Base-by-base conservation (phyloP, 2,888 invertebrate species). In the Cryptus armator region DNA sequence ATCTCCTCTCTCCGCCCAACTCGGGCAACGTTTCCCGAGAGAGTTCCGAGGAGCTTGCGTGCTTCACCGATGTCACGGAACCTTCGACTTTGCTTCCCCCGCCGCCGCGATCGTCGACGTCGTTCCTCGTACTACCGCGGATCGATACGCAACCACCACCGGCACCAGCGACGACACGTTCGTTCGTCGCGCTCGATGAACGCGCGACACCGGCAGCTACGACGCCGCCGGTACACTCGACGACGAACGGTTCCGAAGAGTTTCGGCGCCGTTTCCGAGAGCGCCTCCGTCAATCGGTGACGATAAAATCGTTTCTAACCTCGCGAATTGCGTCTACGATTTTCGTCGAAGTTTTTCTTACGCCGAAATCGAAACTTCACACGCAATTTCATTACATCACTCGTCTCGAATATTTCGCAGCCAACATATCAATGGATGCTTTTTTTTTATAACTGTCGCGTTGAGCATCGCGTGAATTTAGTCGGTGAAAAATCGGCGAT, bases 21-120 rank as follows among this genome's bases (percentile, higher is more conserved):
- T 84, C 80, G 75, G 71, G 80, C 80, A 70, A 80, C 71, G 48
- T 62, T 80, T 56, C 70, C 75, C 80, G 80, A 59, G 76, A 67
- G 48, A 79, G 32, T 74, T 62, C 51, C 44, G 59, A 62, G 48
- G 81, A 81, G 80, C 48, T 84, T 81, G 76, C 81, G 79, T 71
- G 53, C 56, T 51, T 62, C 64, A 32, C 46, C 37, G n/a, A 32
- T 66, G 5, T 66, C 43, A 14, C 51, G 29, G 37, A 43, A 46
- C 37, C 74, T n/a, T 19, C 78, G 62, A 43, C 71, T 29, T 56
- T 10, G 29, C 32, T 29, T 53, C 62, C 72, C 59, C 62, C 29
- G 14, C 43, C 72, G 64, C 76, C 32, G 43, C 14, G 46, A 9
- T 32, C 48, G 32, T 14, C 48, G 46, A 12, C 48, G 14, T 7